A percentile compares a stretch with the other conserved stretches of the same genome.
Evolutionary conservation across 2,113 vertebrate species (phyloP).

Genomic region (Leiothrix lutea): DNA sequence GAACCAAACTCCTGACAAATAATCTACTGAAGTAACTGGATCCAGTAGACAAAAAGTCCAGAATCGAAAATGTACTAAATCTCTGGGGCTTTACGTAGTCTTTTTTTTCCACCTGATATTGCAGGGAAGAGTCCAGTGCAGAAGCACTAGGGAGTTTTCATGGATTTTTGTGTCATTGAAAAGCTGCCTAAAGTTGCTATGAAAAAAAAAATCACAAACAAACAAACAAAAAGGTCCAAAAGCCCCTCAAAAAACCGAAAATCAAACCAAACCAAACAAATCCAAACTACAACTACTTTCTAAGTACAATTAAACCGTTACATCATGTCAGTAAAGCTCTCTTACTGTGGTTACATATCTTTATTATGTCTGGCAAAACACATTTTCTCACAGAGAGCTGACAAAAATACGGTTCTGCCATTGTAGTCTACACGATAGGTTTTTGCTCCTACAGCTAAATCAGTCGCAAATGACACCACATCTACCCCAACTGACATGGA

Average conservation of each 20-base stretch:
- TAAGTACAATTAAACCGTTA: background rate
- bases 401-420: background rate
- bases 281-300: background rate
- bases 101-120: background rate
- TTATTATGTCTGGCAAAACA: background rate
- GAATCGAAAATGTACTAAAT: background rate
- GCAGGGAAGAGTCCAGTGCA: background rate
- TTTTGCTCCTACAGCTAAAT: background rate
- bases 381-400: background rate
- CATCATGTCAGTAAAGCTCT: background rate
- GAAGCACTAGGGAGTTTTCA: background rate
- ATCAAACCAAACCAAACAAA: background rate
- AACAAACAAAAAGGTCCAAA: background rate
- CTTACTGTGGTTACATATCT: background rate
- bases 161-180: background rate
- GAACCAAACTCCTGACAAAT: background rate
- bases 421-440: accelerated
- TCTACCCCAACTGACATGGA: background rate
- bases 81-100: background rate
- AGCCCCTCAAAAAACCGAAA: no score
- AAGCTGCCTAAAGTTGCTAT: background rate
- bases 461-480: background rate
- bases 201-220: background rate
- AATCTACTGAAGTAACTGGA: background rate
- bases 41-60: background rate